Percentiles rank a stretch among this genome's conserved stretches.
phyloP scores from a whole-genome alignment of 2,888 invertebrate species.

The Lymantria monacha region DNA sequence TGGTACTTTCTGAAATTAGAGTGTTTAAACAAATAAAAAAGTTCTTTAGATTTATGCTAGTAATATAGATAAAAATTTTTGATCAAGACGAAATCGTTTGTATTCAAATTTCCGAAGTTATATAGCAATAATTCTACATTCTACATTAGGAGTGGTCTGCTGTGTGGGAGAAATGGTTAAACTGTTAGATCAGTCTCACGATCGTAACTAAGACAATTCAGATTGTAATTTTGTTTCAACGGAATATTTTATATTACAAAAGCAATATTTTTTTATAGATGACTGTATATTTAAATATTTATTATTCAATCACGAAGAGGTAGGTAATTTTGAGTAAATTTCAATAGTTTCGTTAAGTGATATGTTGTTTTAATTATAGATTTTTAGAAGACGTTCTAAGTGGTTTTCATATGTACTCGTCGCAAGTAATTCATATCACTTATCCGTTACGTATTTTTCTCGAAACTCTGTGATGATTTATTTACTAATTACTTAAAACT shows the following conservation, averaged over 20 bases:
- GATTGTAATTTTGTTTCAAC: not conserved
- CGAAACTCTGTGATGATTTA: too few species aligned
- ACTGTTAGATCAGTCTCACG: constrained; percentile 7
- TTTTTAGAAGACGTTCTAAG: not conserved
- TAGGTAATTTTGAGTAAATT: not conserved
- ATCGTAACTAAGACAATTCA: constrained; percentile 6
- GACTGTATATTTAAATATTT: not conserved
- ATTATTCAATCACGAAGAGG: not conserved
- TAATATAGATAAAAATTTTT: too few species aligned
- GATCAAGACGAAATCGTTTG: not conserved
- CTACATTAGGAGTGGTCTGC: not conserved
- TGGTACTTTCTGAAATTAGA: too few species aligned
- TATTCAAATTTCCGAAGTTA: not conserved
- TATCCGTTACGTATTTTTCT: too few species aligned
- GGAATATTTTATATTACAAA: not conserved
- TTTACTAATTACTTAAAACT: too few species aligned
- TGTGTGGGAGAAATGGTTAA: constrained; percentile 9
- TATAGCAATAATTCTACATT: not conserved
- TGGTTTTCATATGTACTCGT: too few species aligned
- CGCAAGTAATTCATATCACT: too few species aligned
- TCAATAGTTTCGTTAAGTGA: not conserved
- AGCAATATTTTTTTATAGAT: not conserved
- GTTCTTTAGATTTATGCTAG: too few species aligned
- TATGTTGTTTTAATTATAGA: not conserved
- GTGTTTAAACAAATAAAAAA: too few species aligned